Conservation (phyloP, 1,140 invertebrate species). For the Triops longicaudatus region DNA sequence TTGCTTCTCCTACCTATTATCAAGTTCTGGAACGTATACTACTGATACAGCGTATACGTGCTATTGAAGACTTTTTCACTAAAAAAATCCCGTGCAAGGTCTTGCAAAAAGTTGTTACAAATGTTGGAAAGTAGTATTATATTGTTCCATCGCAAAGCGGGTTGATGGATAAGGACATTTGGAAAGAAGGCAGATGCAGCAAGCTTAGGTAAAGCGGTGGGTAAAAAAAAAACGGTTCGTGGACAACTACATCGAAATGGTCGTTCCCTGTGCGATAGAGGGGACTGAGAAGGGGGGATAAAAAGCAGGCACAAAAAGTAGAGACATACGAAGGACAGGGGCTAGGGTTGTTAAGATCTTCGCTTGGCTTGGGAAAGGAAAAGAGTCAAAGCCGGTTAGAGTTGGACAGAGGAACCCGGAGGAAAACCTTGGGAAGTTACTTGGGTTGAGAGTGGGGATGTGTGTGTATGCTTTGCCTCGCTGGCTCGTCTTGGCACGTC, state of each 20-base stretch:
- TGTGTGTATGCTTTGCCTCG: conserved; percentile 10
- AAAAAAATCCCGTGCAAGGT: no score
- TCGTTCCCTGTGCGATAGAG: neutral
- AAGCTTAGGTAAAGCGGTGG: conserved; percentile 6
- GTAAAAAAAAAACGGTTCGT: neutral
- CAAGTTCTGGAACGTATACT: neutral
- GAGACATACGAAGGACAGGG: neutral
- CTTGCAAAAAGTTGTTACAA: no score
- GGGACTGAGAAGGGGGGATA: neutral
- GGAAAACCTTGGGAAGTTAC: neutral
- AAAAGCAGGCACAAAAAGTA: neutral
- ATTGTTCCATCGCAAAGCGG: no score
- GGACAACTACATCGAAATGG: neutral
- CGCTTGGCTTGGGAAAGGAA: neutral
- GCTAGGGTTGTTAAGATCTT: conserved; percentile 12
- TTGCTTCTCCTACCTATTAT: neutral
- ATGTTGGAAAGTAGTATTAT: no score
- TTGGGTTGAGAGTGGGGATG: neutral
- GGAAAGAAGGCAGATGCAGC: no score
- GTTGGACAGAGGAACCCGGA: neutral
- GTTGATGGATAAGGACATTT: no score
- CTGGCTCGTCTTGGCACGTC: conserved; percentile 13
- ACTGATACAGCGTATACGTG: no score
- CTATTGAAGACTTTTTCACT: no score
- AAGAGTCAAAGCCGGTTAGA: neutral